Percentiles rank a stretch among this genome's conserved stretches.
Conservation (phyloP, 2,797 vertebrate genomes). For the Anguilla pacifica region DNA sequence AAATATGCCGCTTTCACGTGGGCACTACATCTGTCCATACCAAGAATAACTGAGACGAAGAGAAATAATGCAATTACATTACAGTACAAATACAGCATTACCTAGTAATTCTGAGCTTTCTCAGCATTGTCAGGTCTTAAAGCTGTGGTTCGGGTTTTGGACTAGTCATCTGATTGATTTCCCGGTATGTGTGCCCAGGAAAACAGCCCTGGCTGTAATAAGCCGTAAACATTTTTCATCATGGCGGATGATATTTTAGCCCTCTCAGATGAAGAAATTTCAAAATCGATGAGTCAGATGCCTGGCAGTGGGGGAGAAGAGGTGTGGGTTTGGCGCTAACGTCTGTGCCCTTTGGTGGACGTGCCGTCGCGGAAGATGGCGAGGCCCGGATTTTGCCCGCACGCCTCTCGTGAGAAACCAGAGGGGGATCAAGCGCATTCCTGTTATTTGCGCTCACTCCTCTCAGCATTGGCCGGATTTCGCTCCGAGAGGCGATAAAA, state of each 20-base stretch:
- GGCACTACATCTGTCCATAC: background rate
- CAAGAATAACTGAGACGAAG: constrained; percentile 10
- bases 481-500: constrained; percentile 55
- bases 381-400: constrained; percentile 42
- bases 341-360: constrained; percentile 51
- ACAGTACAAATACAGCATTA: constrained; percentile 21
- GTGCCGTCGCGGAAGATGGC: constrained; percentile 48
- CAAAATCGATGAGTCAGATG: constrained; percentile 42
- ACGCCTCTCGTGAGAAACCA: constrained; percentile 50
- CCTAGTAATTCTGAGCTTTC: background rate
- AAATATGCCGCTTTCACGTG: background rate
- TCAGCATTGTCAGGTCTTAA: background rate
- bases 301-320: constrained; percentile 53
- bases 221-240: constrained; percentile 44
- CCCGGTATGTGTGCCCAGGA: constrained; percentile 44
- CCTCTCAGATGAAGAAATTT: background rate
- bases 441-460: constrained; percentile 69
- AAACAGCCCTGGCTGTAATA: constrained; percentile 51
- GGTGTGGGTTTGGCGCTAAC: constrained; percentile 37
- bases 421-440: constrained; percentile 65
- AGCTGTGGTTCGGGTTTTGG: background rate
- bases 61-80: constrained; percentile 23
- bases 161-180: constrained; percentile 44
- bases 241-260: constrained; percentile 31
- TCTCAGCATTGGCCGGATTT: constrained; percentile 54